Base-by-base conservation (phyloP, 2,888 invertebrate genomes). In the Omphaloscelis lunosa region DNA sequence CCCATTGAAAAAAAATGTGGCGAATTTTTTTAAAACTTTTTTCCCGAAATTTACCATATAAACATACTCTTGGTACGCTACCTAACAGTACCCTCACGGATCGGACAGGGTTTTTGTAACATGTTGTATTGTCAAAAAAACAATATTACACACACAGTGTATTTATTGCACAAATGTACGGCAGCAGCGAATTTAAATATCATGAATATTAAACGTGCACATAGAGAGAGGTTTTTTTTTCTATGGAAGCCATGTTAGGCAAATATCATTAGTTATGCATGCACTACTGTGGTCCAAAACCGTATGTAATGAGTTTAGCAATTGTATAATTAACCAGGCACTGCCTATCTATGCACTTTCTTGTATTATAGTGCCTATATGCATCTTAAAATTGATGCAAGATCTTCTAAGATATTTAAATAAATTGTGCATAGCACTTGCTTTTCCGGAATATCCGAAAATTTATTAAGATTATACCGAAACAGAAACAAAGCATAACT, bases 211-310 rank as follows among this genome's bases (percentile, higher is more conserved):
- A 80, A 77, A 59, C 76, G 59, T 51, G 20, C 17, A 56, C 29
- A 51, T 29, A n/a, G 27, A 63, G 9, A 20, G 58, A 27, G 6
- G 2, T 63, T 79, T 75, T 83, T 63, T 59, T 68, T 79, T 73
- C 23, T 41, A 34, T 56, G n/a, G 74, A 58, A 72, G 39, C 45
- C 61, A 66, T 81, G 69, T 56, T 66, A 76, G 69, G 51, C 71
- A 53, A 68, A 63, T 62, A 51, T 72, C 45, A 81, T 83, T 84
- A 83, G 73, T 84, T 84, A 83, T 83, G 83, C 84, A 83, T 84
- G 77, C 81, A 68, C 85, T 72, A 81, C 77, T 83, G 83, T 77
- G 56, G 72, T 83, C 84, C 81, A 53, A 74, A 84, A 69, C 77
- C 29, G 45, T 59, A 73, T 66, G 72, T 76, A 83, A 68, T 77